phyloP scores from a whole-genome alignment of 1,140 invertebrate genomes.

The Eupeodes corollae region DNA sequence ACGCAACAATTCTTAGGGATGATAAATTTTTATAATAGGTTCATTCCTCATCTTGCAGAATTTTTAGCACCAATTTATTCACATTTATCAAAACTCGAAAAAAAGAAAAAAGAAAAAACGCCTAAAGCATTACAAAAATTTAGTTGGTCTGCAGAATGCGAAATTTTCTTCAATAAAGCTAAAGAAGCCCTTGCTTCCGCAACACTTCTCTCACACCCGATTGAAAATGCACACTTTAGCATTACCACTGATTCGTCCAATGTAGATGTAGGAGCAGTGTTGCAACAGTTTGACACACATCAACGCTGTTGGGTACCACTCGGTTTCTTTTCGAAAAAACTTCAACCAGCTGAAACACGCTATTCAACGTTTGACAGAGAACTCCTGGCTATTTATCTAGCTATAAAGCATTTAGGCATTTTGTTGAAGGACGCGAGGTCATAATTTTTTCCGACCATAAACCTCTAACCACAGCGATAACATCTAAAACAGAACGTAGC shows the following conservation, averaged over 20 bases:
- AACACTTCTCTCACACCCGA: background rate
- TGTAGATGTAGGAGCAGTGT: background rate
- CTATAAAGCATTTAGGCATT: background rate
- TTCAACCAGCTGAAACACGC: background rate
- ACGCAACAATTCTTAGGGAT: conserved; percentile 28
- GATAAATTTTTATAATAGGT: conserved; percentile 29
- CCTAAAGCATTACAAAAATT: too few species aligned
- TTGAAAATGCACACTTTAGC: background rate
- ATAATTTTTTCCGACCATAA: background rate
- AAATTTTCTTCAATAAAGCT: background rate
- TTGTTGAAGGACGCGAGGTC: background rate
- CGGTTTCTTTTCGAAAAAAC: background rate
- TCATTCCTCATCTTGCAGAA: conserved; percentile 19
- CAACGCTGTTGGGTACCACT: background rate
- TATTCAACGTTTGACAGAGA: background rate
- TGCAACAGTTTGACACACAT: background rate
- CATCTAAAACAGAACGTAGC: conserved; percentile 7
- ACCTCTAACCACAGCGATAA: conserved; percentile 9
- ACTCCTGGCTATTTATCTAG: background rate
- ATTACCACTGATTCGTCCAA: background rate
- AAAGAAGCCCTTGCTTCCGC: too few species aligned
- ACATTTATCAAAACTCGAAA: too few species aligned
- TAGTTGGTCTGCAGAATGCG: background rate
- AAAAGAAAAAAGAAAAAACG: too few species aligned
- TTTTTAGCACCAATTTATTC: conserved; percentile 11